Evolutionary conservation across 2,888 invertebrate genomes (phyloP).

Genomic region (Anaspis maculata): DNA sequence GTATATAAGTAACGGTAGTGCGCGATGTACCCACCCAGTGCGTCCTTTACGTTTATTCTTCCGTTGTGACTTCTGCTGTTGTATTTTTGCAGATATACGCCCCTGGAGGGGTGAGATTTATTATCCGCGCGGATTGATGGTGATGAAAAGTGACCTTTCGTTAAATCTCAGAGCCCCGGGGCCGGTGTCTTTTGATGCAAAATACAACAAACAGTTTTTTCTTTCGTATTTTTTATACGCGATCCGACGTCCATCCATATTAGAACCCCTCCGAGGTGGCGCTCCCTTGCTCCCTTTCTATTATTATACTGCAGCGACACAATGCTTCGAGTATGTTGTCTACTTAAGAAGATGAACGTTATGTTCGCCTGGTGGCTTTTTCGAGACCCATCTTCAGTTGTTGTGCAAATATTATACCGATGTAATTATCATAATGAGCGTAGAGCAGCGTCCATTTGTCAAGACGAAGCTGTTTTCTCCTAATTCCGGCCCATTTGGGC

Average conservation of each 20-base stretch:
- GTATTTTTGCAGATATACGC: slow-evolving; percentile 16
- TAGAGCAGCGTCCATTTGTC: slow-evolving; percentile 22
- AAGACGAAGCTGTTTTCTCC: slow-evolving; percentile 15
- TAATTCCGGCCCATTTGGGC: slow-evolving; percentile 5
- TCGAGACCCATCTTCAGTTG: slow-evolving; percentile 13
- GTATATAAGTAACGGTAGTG: too few species aligned
- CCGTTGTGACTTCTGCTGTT: neutral
- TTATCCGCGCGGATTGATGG: slow-evolving; percentile 7
- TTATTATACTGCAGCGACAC: slow-evolving; percentile 12
- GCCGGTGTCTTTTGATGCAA: slow-evolving; percentile 14
- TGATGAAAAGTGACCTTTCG: slow-evolving; percentile 7
- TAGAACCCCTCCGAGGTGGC: slow-evolving; percentile 10
- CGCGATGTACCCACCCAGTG: neutral
- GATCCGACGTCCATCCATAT: slow-evolving; percentile 11
- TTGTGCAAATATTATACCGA: slow-evolving; percentile 20
- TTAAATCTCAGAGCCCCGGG: slow-evolving; percentile 1
- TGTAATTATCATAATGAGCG: slow-evolving; percentile 22
- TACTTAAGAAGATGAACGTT: slow-evolving; percentile 19
- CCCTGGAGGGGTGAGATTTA: slow-evolving; percentile 12
- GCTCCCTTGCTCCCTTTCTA: slow-evolving; percentile 10
- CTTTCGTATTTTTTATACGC: slow-evolving; percentile 3
- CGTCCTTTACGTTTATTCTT: neutral
- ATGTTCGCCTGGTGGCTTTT: slow-evolving; percentile 9
- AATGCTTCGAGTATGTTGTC: slow-evolving; percentile 14
- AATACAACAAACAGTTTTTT: slow-evolving; percentile 14